phyloP scores from a whole-genome alignment of 2,888 invertebrate genomes.

The Watsonalla cultraria region DNA sequence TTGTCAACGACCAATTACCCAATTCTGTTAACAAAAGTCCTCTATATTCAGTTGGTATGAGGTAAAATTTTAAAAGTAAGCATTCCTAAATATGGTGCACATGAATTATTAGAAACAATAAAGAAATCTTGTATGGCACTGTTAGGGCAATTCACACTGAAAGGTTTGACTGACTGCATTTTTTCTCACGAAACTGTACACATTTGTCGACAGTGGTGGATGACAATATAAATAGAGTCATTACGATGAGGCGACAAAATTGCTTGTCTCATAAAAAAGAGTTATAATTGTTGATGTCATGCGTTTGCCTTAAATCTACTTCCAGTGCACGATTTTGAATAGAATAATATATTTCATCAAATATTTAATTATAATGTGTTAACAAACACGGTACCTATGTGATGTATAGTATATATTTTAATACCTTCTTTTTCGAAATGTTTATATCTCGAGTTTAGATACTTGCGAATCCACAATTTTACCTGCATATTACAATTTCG shows the following conservation, averaged over 20 bases:
- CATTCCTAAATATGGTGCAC: conserved; percentile 25
- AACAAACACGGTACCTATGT: too few species aligned
- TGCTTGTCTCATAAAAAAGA: conserved; percentile 15
- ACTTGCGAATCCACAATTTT: conserved; percentile 39
- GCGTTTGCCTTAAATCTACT: conserved; percentile 7
- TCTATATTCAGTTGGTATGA: not conserved
- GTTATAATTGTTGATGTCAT: not conserved
- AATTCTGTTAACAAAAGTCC: not conserved
- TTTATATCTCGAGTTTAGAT: conserved; percentile 11
- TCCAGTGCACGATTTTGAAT: conserved; percentile 15
- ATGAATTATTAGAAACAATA: conserved; percentile 29
- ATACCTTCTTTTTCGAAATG: not conserved
- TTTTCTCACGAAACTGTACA: conserved; percentile 37
- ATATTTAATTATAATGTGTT: too few species aligned
- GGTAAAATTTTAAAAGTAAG: conserved; percentile 8
- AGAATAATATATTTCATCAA: too few species aligned
- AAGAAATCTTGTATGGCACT: conserved; percentile 23
- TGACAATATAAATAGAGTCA: not conserved
- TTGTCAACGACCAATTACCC: not conserved
- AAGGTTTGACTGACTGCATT: conserved; percentile 17
- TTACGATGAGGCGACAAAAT: conserved; percentile 27
- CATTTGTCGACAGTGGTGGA: not conserved
- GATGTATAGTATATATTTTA: too few species aligned
- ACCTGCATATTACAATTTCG: conserved; percentile 57
- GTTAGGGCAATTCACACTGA: conserved; percentile 24